Conservation (phyloP, 2,888 invertebrate species). For the Thereva nobilitata region DNA sequence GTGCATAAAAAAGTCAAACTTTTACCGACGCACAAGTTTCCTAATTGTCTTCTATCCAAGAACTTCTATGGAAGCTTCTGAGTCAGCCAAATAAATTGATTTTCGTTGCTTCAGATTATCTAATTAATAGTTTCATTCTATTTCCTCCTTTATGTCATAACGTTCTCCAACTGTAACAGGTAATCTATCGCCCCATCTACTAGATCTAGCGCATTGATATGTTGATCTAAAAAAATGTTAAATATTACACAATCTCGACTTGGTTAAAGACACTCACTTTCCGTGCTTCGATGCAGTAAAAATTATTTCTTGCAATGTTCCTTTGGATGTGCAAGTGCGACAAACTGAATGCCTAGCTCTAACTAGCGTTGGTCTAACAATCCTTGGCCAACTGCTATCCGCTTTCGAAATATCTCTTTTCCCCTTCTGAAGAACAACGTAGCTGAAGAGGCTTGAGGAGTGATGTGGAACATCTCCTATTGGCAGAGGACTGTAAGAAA, state of each 20-base stretch:
- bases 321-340: conserved; percentile 74
- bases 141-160: too few species aligned
- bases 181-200: conserved; percentile 80
- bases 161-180: conserved; percentile 60
- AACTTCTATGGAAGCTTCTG: too few species aligned
- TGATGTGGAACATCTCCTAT: conserved; percentile 58
- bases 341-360: conserved; percentile 76
- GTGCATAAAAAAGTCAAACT: too few species aligned
- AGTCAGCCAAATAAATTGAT: too few species aligned
- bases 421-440: conserved; percentile 82
- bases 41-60: too few species aligned
- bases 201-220: conserved; percentile 73
- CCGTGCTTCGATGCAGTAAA: conserved; percentile 77
- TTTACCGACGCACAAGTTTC: too few species aligned
- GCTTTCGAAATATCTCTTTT: conserved; percentile 57
- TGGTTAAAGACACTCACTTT: conserved; percentile 61
- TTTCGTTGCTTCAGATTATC: too few species aligned
- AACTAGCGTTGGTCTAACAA: conserved; percentile 72
- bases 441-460: conserved; percentile 69
- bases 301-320: conserved; percentile 74
- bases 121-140: too few species aligned
- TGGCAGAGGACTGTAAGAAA: conserved; percentile 64
- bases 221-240: conserved; percentile 59
- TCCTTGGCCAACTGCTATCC: conserved; percentile 72
- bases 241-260: background rate